Percentiles rank a stretch among this genome's conserved stretches.
Evolutionary conservation across 2,113 vertebrate genomes (phyloP).

Genomic region (Passer domesticus): DNA sequence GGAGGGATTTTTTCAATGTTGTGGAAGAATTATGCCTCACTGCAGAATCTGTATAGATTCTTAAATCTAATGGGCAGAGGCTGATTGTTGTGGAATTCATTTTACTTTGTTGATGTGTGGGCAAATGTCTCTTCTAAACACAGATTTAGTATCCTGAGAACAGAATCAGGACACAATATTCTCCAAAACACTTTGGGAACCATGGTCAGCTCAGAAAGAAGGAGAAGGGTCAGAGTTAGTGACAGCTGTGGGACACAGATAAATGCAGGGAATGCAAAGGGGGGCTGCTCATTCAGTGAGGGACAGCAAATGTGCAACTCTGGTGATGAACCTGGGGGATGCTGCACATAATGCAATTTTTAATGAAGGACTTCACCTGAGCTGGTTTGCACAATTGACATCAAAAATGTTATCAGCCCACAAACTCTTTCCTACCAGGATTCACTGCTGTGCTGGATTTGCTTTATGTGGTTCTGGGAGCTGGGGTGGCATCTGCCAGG

Average conservation of each 20-base stretch:
- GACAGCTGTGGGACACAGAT: neutral
- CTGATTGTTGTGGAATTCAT: neutral
- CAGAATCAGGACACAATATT: neutral
- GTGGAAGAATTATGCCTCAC: neutral
- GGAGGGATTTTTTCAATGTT: neutral
- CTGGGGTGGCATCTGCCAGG: neutral
- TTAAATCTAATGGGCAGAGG: neutral
- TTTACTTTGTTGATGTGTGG: neutral
- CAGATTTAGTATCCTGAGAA: neutral
- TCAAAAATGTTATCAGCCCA: neutral
- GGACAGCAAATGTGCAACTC: neutral
- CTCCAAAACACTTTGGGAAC: neutral
- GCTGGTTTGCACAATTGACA: neutral
- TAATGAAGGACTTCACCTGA: neutral
- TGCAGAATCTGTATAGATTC: neutral
- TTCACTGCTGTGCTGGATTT: neutral
- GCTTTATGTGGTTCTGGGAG: neutral
- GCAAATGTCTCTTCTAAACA: neutral
- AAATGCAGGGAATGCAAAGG: neutral
- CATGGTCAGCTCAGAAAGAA: neutral
- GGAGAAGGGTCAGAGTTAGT: neutral
- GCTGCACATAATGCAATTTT: neutral
- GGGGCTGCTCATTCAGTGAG: neutral
- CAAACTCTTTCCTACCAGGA: neutral
- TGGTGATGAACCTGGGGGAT: neutral